These are phyloP conservation scores for Chiroxiphia lanceolata DNA, from an alignment of 2,797 vertebrate genomes.

Conservation along the genomic window DNA sequence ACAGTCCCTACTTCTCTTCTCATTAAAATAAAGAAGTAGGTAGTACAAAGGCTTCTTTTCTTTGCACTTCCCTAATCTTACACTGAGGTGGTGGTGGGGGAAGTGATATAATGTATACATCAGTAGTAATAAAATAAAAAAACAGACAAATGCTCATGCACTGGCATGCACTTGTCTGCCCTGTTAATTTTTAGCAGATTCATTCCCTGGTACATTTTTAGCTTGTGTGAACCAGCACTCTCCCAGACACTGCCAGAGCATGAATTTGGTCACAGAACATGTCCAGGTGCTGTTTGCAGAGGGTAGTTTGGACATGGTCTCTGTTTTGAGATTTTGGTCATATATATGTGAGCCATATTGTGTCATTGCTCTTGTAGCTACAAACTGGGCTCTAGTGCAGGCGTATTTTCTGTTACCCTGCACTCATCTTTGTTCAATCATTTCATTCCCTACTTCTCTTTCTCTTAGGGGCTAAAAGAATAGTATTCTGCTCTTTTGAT, in stretches of 20 bases:
- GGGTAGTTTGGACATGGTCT: not conserved
- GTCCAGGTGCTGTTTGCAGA: not conserved
- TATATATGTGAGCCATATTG: not conserved
- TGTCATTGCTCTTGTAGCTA: not conserved
- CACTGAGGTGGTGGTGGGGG: not conserved
- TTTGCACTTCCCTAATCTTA: constrained; percentile 21
- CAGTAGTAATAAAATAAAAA: not conserved
- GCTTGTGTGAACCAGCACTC: not conserved
- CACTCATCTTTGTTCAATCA: not conserved
- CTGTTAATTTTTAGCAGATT: not conserved
- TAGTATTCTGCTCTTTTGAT: not conserved
- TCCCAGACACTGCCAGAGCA: not conserved
- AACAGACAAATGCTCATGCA: not conserved
- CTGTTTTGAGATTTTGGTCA: not conserved
- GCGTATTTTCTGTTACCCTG: not conserved
- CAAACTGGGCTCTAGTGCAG: not conserved
- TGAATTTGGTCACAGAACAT: not conserved
- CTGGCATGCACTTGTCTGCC: not conserved
- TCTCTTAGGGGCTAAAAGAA: not conserved
- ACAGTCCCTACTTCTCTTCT: constrained; percentile 28
- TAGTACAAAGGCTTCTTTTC: constrained; percentile 28
- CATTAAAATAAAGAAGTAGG: constrained; percentile 49
- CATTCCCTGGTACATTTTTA: not conserved
- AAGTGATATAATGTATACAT: not conserved
- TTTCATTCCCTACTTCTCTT: not conserved